Evolutionary conservation across 2,888 invertebrate genomes (phyloP).

Genomic region (Stenolophus ochropezus): DNA sequence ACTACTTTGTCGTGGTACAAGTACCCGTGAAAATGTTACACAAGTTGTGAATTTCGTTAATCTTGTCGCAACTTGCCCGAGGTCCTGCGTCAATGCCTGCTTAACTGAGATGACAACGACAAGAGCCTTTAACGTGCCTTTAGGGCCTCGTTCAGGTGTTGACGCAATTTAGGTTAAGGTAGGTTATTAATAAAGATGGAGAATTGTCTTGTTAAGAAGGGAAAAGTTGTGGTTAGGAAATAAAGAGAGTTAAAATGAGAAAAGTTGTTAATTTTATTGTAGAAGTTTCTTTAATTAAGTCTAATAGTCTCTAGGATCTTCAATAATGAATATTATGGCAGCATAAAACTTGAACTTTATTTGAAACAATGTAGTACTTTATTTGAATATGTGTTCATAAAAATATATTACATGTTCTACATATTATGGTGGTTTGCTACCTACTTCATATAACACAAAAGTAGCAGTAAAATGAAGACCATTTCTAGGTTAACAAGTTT

Average conservation of each 20-base stretch:
- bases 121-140: neutral
- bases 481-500: no score
- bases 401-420: no score
- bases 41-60: constrained; percentile 29
- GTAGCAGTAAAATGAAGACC: no score
- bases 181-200: neutral
- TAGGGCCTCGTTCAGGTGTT: neutral
- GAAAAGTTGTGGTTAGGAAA: neutral
- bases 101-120: neutral
- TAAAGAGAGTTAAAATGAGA: neutral
- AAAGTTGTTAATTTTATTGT: neutral
- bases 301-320: neutral
- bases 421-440: no score
- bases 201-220: neutral
- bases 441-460: no score
- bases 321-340: no score
- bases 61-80: neutral
- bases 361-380: no score
- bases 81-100: neutral
- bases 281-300: neutral
- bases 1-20: constrained; percentile 1
- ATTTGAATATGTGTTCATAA: no score
- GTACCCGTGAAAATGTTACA: constrained; percentile 19
- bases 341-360: no score
- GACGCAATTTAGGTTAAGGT: neutral